phyloP scores from a whole-genome alignment of 2,113 vertebrate genomes.

The Peromyscus leucopus region DNA sequence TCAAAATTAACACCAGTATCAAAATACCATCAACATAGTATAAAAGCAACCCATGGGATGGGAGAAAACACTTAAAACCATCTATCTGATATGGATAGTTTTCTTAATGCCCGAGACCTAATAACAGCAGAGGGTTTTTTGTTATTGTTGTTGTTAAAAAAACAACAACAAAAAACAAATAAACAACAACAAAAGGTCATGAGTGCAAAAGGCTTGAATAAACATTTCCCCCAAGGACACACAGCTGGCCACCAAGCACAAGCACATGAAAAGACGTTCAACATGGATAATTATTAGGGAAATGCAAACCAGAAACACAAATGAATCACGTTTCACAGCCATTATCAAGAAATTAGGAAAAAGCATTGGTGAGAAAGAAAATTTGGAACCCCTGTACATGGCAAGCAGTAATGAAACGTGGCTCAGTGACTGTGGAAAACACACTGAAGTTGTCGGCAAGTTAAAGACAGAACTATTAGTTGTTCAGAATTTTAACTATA shows the following conservation, averaged over 20 bases:
- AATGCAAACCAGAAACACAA: constrained; percentile 26
- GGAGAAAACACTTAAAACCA: background rate
- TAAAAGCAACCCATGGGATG: background rate
- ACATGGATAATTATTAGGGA: background rate
- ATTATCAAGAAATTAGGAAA: background rate
- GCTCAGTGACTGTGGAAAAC: background rate
- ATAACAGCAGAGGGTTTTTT: background rate
- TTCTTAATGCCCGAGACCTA: background rate
- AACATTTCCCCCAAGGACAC: background rate
- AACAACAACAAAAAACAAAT: background rate
- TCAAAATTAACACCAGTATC: background rate
- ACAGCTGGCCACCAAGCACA: background rate
- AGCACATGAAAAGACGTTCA: background rate
- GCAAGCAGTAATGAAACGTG: background rate
- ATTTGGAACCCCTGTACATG: background rate
- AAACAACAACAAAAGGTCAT: background rate
- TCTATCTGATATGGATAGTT: background rate
- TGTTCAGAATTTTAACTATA: background rate
- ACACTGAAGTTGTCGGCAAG: background rate
- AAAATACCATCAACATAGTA: background rate
- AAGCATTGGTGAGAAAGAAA: background rate
- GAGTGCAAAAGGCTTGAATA: background rate
- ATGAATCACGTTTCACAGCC: background rate
- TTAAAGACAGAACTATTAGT: background rate
- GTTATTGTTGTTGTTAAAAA: background rate